Evolutionary conservation across 2,797 vertebrate genomes (phyloP).

Genomic region (Capromys pilorides): DNA sequence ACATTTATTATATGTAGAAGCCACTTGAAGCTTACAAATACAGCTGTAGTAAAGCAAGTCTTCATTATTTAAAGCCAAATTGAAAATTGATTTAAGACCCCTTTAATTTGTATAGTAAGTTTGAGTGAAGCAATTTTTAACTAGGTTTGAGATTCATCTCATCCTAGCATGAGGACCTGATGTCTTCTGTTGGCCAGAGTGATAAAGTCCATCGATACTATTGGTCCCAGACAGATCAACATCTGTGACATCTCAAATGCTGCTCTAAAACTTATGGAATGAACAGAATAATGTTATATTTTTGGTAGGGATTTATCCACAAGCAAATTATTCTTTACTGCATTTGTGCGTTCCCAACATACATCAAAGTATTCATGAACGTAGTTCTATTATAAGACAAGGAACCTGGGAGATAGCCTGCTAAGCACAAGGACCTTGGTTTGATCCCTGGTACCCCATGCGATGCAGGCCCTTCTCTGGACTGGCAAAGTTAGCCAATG

Average conservation of each 20-base stretch:
- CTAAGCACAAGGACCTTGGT: too few species aligned
- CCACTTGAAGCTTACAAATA: slow-evolving; percentile 45
- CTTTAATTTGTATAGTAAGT: slow-evolving; percentile 11
- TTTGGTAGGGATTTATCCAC: slow-evolving; percentile 19
- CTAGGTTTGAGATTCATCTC: not conserved
- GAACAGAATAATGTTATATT: not conserved
- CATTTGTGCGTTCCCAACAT: not conserved
- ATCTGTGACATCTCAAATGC: not conserved
- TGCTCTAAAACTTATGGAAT: not conserved
- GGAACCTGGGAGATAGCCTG: too few species aligned
- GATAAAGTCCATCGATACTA: not conserved
- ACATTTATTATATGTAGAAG: not conserved
- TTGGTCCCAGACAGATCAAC: not conserved
- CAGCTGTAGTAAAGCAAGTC: slow-evolving; percentile 37
- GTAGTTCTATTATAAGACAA: slow-evolving; percentile 43
- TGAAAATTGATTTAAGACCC: slow-evolving; percentile 23
- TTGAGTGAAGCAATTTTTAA: not conserved
- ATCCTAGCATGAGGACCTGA: not conserved
- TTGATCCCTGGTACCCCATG: too few species aligned
- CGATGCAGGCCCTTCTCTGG: too few species aligned
- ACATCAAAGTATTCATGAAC: slow-evolving; percentile 56
- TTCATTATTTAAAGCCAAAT: slow-evolving; percentile 6
- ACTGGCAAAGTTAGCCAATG: too few species aligned
- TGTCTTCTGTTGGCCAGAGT: not conserved
- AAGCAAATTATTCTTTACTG: not conserved